Percentiles rank a stretch among this genome's conserved stretches.
Evolutionary conservation across 2,797 vertebrate genomes (phyloP).

Genomic region (Tragopan temminckii): DNA sequence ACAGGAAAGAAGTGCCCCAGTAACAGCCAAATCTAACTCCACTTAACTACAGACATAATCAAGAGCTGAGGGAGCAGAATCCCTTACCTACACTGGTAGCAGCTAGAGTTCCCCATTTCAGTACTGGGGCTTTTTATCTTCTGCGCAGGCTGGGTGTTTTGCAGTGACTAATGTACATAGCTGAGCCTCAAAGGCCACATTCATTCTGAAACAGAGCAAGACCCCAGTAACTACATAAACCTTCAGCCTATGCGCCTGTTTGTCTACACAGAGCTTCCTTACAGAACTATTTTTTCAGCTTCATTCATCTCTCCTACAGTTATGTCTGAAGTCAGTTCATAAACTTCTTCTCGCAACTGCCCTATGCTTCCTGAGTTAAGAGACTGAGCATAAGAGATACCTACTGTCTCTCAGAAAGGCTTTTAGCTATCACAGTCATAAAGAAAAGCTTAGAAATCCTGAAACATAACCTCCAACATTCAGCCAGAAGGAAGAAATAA

Average conservation of each 20-base stretch:
- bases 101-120: background rate
- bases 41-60: background rate
- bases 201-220: background rate
- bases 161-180: rapidly evolving
- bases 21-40: background rate
- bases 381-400: background rate
- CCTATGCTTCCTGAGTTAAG: background rate
- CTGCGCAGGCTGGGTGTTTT: background rate
- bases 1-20: background rate
- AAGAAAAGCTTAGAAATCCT: background rate
- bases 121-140: background rate
- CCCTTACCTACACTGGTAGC: background rate
- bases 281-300: background rate
- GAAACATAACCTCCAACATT: background rate
- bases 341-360: background rate
- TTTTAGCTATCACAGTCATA: background rate
- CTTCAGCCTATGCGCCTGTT: background rate
- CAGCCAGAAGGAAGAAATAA: background rate
- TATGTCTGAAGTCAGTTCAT: background rate
- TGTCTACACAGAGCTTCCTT: background rate
- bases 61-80: background rate
- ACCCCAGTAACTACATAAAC: background rate
- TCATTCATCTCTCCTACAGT: background rate
- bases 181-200: background rate
- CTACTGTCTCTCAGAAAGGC: background rate